Base-by-base conservation (phyloP, 2,888 invertebrate species). In the Pristionchus mayeri region DNA sequence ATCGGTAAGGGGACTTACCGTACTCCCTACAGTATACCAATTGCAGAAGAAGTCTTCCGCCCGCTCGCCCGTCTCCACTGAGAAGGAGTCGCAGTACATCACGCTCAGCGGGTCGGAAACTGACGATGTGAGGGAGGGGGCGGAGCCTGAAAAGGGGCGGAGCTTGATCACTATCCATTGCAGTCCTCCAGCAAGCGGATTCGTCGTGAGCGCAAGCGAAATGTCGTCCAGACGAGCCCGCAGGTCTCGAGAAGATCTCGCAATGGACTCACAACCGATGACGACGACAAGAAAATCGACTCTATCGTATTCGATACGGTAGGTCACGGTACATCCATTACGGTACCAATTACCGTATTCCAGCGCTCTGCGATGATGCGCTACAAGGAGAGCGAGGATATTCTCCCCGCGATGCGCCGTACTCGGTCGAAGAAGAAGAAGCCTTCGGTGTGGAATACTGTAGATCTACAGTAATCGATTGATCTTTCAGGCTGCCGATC, bases 151-250 rank as follows among this genome's bases (percentile, higher is more conserved):
- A n/a, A 71, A 40, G 60, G 30, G 24, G 4, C 27, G n/a, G 24
- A 60, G 60, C 30, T n/a, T n/a, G 7, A n/a, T 2, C 30, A 13
- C n/a, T n/a, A 67, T 13, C 67, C 67, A 0, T 67, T 67, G 67
- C 67, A 67, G 67, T 67, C 67, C 67, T 37, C 34, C 67, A 37
- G 67, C 67, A 37, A 37, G 37, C 67, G 67, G 3, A 16, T 37
- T 34, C 67, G 67, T 67, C 67, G 67, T 34, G 63, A 63, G 63
- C 63, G 63, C 67, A 67, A 67, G 67, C 37, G 67, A 21, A 67
- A 21, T 34, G 24, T 18, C 67, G 67, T 67, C 21, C 67, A 67
- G 67, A 67, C 67, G 16, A 67, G 67, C 21, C 67, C 67, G 0
- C 34, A 34, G 30, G 67, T 67, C n/a, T n/a, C n/a, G n/a, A n/a